These are phyloP conservation scores for Coremacera marginata DNA, from an alignment of 2,888 invertebrate species.

Conservation along the genomic window DNA sequence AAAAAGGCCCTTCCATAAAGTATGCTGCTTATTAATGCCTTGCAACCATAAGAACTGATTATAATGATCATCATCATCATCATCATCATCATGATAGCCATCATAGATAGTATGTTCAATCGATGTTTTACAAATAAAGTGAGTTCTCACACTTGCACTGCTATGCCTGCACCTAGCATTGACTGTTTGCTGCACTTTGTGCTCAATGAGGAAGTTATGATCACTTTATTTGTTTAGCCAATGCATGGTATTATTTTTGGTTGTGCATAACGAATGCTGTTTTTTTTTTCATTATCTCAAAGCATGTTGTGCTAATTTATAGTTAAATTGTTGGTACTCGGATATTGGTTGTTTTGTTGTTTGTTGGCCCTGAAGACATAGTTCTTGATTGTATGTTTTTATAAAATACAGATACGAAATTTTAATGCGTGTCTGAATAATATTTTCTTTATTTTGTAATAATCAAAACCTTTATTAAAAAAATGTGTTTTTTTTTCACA, in stretches of 20 bases:
- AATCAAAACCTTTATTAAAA: no score
- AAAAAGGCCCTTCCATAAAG: not conserved
- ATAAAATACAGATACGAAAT: no score
- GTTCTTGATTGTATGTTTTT: not conserved
- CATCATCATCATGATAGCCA: not conserved
- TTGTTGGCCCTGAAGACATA: not conserved
- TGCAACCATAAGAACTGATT: conserved; percentile 2
- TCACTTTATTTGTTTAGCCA: conserved; percentile 15
- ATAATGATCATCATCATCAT: not conserved
- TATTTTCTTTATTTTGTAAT: no score
- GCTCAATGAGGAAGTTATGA: conserved; percentile 20
- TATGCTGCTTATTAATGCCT: conserved; percentile 9
- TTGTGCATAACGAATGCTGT: not conserved
- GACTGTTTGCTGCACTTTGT: not conserved
- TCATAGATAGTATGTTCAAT: not conserved
- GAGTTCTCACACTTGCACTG: not conserved
- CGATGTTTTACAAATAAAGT: conserved; percentile 22
- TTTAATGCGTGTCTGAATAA: no score
- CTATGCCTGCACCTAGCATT: not conserved
- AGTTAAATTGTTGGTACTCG: not conserved
- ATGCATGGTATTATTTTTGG: not conserved
- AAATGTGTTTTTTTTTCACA: no score
- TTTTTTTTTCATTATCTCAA: not conserved
- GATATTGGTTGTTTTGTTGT: conserved; percentile 5
- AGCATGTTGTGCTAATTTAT: conserved; percentile 25